Conservation (phyloP, 2,113 vertebrate genomes). For the Pachyramphus minor region DNA sequence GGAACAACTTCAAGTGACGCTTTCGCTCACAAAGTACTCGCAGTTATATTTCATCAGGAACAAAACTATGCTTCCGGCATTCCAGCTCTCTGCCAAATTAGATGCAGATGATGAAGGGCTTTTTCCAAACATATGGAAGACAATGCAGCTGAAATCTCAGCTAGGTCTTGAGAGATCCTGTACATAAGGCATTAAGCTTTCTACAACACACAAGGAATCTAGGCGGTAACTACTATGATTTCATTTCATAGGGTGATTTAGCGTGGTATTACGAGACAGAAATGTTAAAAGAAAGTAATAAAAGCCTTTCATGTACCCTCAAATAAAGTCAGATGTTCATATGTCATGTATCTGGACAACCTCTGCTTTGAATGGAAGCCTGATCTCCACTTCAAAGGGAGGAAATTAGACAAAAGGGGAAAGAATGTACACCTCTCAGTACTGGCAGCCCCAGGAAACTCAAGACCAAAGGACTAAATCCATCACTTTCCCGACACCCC, state of each 20-base stretch:
- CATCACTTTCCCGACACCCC: neutral
- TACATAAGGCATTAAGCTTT: neutral
- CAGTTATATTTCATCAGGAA: neutral
- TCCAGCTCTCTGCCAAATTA: constrained; percentile 29
- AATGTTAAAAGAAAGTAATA: constrained; percentile 1
- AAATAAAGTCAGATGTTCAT: constrained; percentile 26
- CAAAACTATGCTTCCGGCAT: neutral
- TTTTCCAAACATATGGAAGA: constrained; percentile 1
- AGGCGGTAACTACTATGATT: neutral
- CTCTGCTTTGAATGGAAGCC: constrained; percentile 35
- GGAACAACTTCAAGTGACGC: neutral
- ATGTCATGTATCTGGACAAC: constrained; percentile 13
- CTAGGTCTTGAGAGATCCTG: neutral
- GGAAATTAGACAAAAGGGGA: neutral
- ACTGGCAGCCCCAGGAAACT: neutral
- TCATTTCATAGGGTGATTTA: constrained; percentile 11
- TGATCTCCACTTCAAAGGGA: constrained; percentile 49
- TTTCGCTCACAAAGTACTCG: neutral
- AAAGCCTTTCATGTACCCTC: constrained; percentile 38
- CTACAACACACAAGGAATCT: neutral
- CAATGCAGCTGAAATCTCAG: neutral
- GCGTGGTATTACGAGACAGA: neutral
- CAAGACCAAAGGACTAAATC: constrained; percentile 3
- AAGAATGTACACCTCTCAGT: neutral
- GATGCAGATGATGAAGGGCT: neutral